Percentiles rank a stretch among this genome's conserved stretches.
Conservation (phyloP, 2,113 vertebrate genomes). For the Chionodraco myersi region DNA sequence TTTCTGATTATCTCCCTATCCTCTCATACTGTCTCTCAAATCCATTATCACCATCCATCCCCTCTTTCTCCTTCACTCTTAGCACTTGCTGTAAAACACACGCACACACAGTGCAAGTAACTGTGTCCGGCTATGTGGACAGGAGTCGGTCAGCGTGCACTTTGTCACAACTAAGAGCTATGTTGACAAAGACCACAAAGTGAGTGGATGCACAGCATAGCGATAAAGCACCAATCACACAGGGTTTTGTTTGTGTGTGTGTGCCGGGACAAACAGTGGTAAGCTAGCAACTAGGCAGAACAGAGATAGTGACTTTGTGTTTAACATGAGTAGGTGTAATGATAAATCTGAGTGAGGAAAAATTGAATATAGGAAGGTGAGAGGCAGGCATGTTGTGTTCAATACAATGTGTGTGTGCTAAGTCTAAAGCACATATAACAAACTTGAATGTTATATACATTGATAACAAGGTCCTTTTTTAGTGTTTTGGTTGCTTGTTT, state of each 20-base stretch:
- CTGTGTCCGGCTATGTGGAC: constrained; percentile 66
- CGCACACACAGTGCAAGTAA: constrained; percentile 38
- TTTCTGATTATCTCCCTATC: constrained; percentile 43
- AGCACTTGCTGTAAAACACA: constrained; percentile 17
- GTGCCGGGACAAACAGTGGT: constrained; percentile 54
- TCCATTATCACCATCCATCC: constrained; percentile 47
- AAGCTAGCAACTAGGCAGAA: constrained; percentile 49
- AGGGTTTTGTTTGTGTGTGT: constrained; percentile 23
- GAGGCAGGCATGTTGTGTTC: constrained; percentile 28
- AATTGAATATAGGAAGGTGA: constrained; percentile 41
- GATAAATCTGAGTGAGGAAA: constrained; percentile 65
- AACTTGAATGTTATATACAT: too few species aligned
- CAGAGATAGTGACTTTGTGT: constrained; percentile 61
- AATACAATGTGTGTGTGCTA: constrained; percentile 17
- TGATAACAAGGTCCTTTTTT: background rate
- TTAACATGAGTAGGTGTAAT: constrained; percentile 69
- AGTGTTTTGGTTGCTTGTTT: background rate
- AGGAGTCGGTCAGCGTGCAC: constrained; percentile 60
- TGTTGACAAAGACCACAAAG: constrained; percentile 51
- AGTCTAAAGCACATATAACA: too few species aligned
- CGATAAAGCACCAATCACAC: too few species aligned
- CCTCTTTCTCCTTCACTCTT: constrained; percentile 42
- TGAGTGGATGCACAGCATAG: constrained; percentile 33
- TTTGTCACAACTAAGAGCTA: constrained; percentile 75
- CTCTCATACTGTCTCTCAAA: constrained; percentile 31